Evolutionary conservation across 2,888 invertebrate genomes (phyloP).

Genomic region (Eupeodes latifasciatus): DNA sequence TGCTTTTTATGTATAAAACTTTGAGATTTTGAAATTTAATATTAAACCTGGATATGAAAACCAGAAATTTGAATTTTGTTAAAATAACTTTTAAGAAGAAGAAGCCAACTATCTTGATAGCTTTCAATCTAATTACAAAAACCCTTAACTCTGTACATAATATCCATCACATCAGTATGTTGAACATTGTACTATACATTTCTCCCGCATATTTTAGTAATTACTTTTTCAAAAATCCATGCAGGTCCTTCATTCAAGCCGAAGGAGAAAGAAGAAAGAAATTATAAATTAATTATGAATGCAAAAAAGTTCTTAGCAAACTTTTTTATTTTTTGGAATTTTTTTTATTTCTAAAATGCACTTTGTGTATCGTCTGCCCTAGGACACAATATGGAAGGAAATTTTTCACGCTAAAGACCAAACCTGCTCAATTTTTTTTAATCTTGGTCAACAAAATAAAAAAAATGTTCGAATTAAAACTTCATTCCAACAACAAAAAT

Average conservation of each 20-base stretch:
- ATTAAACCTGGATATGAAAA: background rate
- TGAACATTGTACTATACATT: background rate
- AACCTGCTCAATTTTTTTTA: background rate
- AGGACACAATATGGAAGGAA: slow-evolving; percentile 15
- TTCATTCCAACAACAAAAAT: background rate
- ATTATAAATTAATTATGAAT: slow-evolving; percentile 50
- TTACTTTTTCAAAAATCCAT: slow-evolving; percentile 11
- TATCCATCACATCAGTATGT: background rate
- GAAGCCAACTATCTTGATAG: background rate
- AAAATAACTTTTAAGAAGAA: background rate
- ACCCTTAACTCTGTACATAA: background rate
- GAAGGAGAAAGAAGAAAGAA: too few relatives aligned
- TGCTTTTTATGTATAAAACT: background rate
- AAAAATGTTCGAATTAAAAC: slow-evolving; percentile 20
- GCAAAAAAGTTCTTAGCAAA: slow-evolving; percentile 40
- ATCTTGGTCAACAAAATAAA: background rate
- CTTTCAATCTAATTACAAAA: background rate
- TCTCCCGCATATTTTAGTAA: background rate
- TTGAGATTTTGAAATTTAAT: background rate
- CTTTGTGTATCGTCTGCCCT: background rate
- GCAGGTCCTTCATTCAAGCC: background rate
- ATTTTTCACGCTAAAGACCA: slow-evolving; percentile 26
- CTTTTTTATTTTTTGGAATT: background rate
- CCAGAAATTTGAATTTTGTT: background rate
- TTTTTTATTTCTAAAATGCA: background rate